Base-by-base conservation (phyloP, 2,888 invertebrate genomes). In the Palloptera scutellata region DNA sequence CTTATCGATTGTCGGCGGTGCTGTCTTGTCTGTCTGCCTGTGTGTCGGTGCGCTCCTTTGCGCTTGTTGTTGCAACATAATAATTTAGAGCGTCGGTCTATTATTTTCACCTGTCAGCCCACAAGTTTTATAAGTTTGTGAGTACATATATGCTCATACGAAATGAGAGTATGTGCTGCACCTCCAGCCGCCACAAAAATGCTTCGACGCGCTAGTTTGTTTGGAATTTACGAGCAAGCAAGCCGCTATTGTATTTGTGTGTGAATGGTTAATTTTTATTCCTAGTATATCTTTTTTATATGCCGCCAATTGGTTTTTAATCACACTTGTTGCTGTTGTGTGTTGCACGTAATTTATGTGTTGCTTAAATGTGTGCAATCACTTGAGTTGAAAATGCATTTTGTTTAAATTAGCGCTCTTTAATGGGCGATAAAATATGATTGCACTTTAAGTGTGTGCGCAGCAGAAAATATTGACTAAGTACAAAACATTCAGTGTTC, bases 71-170 rank as follows among this genome's bases (percentile, higher is more conserved):
- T 40, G 51, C 68, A 60, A 60, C 43, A 58, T 58, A 66, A 66
- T 68, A 68, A 70, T 70, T 68, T 64, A 66, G 64, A 68, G 64
- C 66, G 70, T 64, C 74, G 75, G 72, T 72, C 75, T 74, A 75
- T 76, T 76, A 76, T 76, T 76, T 76, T 75, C 75, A 76, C 73
- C 75, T 75, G 75, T 75, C 75, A 74, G 75, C 70, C 75, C 70
- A 73, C 74, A 74, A 72, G 70, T 72, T 68, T 70, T n/a, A n/a
- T n/a, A n/a, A n/a, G n/a, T n/a, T 64, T 53, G 2, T 52, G 52
- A 1, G 19, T 17, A 17, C 8, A 6, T 11, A 12, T 17, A 15
- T 15, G 19, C 15, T 9, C 19, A 19, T 19, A n/a, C 60, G 54
- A 53, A 60, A 53, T 61, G 66, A 61, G 54, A 40, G 41, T 53